These are phyloP conservation scores for Marronus borbonicus DNA, from an alignment of 2,888 invertebrate species.

Conservation along the genomic window DNA sequence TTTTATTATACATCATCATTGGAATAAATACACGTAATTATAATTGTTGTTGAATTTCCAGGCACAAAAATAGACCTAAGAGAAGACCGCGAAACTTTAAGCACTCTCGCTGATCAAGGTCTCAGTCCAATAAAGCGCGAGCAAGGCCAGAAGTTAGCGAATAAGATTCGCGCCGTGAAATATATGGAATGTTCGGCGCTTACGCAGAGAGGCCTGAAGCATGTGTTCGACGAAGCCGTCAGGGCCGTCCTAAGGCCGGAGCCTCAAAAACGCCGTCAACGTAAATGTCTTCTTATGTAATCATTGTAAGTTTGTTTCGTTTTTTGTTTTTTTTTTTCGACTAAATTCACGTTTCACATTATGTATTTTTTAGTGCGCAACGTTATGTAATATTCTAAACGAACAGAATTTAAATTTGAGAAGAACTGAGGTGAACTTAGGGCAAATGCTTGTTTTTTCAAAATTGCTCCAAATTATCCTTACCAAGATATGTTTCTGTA, in stretches of 20 bases:
- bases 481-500: no score
- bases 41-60: slow-evolving; percentile 66
- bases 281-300: slow-evolving; percentile 81
- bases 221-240: slow-evolving; percentile 99
- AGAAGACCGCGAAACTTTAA: slow-evolving; percentile 96
- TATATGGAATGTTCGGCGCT: slow-evolving; percentile 99
- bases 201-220: slow-evolving; percentile 97
- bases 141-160: slow-evolving; percentile 98
- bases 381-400: no score
- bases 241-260: slow-evolving; percentile 97
- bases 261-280: slow-evolving; percentile 94
- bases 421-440: no score
- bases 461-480: no score
- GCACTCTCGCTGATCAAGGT: slow-evolving; percentile 92
- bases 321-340: no score
- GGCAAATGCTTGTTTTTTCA: no score
- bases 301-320: slow-evolving; percentile 34
- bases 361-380: no score
- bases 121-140: slow-evolving; percentile 96
- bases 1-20: background rate
- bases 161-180: slow-evolving; percentile 98
- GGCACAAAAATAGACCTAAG: slow-evolving; percentile 99
- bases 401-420: no score
- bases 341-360: no score
- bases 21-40: slow-evolving; percentile 14